A percentile compares a stretch with the other conserved stretches of the same genome.
Evolutionary conservation across 2,113 vertebrate species (phyloP).

Genomic region (Melanocharis versteri): DNA sequence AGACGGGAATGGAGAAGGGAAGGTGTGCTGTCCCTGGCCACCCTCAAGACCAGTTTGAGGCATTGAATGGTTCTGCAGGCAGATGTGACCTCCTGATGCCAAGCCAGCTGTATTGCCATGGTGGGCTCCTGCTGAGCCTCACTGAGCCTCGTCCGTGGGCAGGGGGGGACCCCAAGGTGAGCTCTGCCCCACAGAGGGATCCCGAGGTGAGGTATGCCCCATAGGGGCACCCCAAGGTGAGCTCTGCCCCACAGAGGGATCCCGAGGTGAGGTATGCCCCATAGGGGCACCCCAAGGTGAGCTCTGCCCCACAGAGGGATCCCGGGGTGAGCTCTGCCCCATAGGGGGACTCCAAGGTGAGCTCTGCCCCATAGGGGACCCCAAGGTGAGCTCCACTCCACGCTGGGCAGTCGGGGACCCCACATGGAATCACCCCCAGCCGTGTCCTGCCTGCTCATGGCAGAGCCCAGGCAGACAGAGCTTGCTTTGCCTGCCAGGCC

Average conservation of each 20-base stretch:
- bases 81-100: not conserved
- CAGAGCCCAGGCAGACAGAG: not conserved
- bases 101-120: not conserved
- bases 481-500: not conserved
- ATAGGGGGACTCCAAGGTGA: not conserved
- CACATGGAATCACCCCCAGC: not conserved
- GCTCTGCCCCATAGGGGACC: too few relatives aligned
- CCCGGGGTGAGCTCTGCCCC: not conserved
- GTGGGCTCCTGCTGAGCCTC: not conserved
- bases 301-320: too few relatives aligned
- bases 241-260: not conserved
- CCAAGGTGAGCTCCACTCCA: not conserved
- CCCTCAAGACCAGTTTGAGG: not conserved
- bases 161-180: not conserved
- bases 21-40: not conserved
- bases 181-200: not conserved
- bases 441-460: accelerated
- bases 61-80: not conserved
- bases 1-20: not conserved
- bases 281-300: not conserved
- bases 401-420: not conserved
- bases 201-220: not conserved
- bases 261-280: too few relatives aligned
- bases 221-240: too few relatives aligned
- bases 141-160: accelerated